Percentiles rank a stretch among this genome's conserved stretches.
These are phyloP conservation scores for Pachliopta kotzebuea DNA, from an alignment of 2,888 invertebrate species.

Conservation along the genomic window DNA sequence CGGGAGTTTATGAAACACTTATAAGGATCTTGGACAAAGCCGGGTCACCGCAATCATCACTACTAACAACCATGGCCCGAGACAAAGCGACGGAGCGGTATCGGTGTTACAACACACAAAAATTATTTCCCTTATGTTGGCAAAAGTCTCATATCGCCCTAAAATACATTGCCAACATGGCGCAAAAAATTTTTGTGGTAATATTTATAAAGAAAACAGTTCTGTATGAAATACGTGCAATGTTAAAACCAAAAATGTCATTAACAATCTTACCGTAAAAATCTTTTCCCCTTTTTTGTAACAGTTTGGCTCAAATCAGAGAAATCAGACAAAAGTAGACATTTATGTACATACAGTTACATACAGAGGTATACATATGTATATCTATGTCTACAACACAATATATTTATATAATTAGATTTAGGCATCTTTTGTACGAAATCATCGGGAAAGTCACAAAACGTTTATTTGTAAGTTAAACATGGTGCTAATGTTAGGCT, in stretches of 20 bases:
- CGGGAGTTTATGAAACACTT: conserved; percentile 31
- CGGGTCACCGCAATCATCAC: conserved; percentile 40
- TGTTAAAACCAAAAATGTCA: conserved; percentile 79
- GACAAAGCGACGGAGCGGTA: conserved; percentile 47
- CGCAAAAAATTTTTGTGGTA: conserved; percentile 63
- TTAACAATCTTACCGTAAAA: conserved; percentile 66
- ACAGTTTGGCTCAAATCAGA: conserved; percentile 77
- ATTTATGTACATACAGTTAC: too few relatives aligned
- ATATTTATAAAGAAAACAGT: conserved; percentile 62
- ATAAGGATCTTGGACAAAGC: conserved; percentile 38
- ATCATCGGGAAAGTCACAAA: conserved; percentile 79
- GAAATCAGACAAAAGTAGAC: conserved; percentile 43
- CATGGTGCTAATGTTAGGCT: conserved; percentile 79
- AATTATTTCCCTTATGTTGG: conserved; percentile 69
- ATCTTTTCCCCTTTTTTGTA: conserved; percentile 61
- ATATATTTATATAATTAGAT: conserved; percentile 76
- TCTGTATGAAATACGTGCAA: conserved; percentile 75
- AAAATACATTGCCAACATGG: conserved; percentile 60
- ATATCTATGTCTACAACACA: conserved; percentile 63
- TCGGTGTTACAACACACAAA: conserved; percentile 52
- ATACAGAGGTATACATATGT: too few relatives aligned
- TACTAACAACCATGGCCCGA: conserved; percentile 45
- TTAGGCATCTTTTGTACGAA: conserved; percentile 79
- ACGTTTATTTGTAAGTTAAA: conserved; percentile 75
- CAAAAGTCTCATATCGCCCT: conserved; percentile 56